Percentiles rank a stretch among this genome's conserved stretches.
Conservation (phyloP, 2,797 vertebrate species). For the Acestrorhynchus altus region DNA sequence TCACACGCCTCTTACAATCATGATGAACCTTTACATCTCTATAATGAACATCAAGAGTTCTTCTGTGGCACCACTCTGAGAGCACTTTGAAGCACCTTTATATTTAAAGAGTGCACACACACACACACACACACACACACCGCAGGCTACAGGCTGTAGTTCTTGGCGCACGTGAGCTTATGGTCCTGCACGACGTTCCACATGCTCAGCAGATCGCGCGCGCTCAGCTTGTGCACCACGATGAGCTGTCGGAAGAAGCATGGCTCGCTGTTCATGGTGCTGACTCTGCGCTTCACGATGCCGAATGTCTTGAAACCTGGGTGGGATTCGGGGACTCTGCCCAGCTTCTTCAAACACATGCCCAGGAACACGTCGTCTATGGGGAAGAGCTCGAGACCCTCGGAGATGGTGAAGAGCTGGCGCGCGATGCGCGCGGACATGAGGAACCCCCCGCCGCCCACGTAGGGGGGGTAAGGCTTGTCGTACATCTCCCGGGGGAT, state of each 20-base stretch:
- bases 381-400: conserved; percentile 82
- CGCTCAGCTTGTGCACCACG: conserved; percentile 86
- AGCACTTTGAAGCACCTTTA: too few species aligned
- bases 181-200: conserved; percentile 78
- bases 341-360: conserved; percentile 81
- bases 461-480: conserved; percentile 83
- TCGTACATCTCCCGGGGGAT: conserved; percentile 83
- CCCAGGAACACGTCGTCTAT: conserved; percentile 91
- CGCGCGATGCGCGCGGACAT: conserved; percentile 77
- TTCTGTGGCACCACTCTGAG: too few species aligned
- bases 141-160: conserved; percentile 54
- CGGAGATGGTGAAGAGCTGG: conserved; percentile 71
- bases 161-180: conserved; percentile 75
- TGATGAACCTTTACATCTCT: too few species aligned
- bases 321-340: conserved; percentile 78
- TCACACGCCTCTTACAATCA: too few species aligned
- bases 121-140: background rate
- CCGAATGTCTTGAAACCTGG: conserved; percentile 84
- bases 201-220: conserved; percentile 82
- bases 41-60: too few species aligned
- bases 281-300: conserved; percentile 70
- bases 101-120: background rate
- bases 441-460: conserved; percentile 85
- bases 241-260: conserved; percentile 85
- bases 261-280: conserved; percentile 83